Base-by-base conservation (phyloP, 2,797 vertebrate genomes). In the Ceryle rudis region DNA sequence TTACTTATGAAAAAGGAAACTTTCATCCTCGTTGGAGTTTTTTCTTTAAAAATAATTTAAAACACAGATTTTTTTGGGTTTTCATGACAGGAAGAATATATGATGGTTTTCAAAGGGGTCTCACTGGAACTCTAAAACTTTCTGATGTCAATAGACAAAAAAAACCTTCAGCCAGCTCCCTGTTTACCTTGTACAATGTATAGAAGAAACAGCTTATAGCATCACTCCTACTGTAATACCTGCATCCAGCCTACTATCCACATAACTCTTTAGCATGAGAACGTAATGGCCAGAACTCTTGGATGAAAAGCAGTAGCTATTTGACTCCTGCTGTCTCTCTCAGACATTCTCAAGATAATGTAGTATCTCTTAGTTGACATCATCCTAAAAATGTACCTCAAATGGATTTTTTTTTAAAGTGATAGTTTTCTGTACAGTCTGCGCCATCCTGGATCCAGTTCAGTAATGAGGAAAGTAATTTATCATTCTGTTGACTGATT, bases 371-470 rank as follows among this genome's bases (percentile, higher is more conserved):
- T 79, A 66, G 35, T 23, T 93, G 86, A 67, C 39, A 79, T 88
- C 35, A 85, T 77, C 44, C 64, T 87, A 73, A 64, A 92, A 73
- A 86, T 60, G 37, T 64, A 44, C 31, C 29, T 78, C 67, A 75
- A 67, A 83, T 67, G 19, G 52, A 37, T 31, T 77, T 69, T 85
- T 81, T 71, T 90, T 52, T 90, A 46, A 86, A 77, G 22, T 88
- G 73, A 61, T 72, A 55, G 31, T 90, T 96, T 92, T 70, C 91
- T 91, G 66, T 89, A 31, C 58, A 81, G n/a, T 91, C 61, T 85
- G 41, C 58, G 55, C 58, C 33, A 41, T 86, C 39, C 39, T 96
- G 88, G 94, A 96, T 86, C 51, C 39, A 70, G 28, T 86, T 96
- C 89, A 91, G 58, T 49, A 83, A 2, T 0, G 42, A 78, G 23